Base-by-base conservation (phyloP, 1,140 invertebrate genomes). In the Schlechtendalia chinensis region DNA sequence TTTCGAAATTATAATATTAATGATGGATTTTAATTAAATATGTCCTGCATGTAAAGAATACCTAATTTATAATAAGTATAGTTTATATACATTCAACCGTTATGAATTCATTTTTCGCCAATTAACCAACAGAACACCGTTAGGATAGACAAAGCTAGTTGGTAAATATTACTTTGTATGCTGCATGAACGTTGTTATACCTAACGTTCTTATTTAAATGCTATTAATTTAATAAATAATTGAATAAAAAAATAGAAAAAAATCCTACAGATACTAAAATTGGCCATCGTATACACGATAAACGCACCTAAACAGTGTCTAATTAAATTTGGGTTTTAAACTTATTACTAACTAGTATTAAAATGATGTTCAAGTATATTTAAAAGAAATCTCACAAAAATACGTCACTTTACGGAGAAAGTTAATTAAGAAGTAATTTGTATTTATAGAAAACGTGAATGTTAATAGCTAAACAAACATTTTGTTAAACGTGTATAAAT, bases 31-130 rank as follows among this genome's bases (percentile, higher is more conserved):
- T 47, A 67, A 50, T 69, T 69, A 22, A 45, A 67, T 69, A 47
- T 69, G 14, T 69, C 45, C 22, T 50, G n/a, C n/a, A 17, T 50
- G 5, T 32, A 50, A 69, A 69, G 22, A 47, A 69, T 39, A 39
- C 32, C 8, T 39, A 39, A 39, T 39, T 4, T 56, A 39, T 71
- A 27, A 71, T 53, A 71, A 27, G 47, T 12, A 71, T 29, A 56
- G 19, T 54, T 47, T 14, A 58, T 59, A 59, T 59, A 59, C 19
- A 27, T 63, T 29, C 8, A 61, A 79, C 75, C 58, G 75, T 79
- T 79, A 79, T 61, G 8, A 59, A 79, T 79, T 79, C 17, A 39
- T 61, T 79, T 77, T 79, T 61, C n/a, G 16, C 24, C 14, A 63
- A 45, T 79, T 59, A 61, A 47, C 56, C 54, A 29, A 32, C 32